Evolutionary conservation across 2,113 vertebrate genomes (phyloP), one percentile per base, ranked within the genome.

Genomic region (Eidolon helvum): DNA sequence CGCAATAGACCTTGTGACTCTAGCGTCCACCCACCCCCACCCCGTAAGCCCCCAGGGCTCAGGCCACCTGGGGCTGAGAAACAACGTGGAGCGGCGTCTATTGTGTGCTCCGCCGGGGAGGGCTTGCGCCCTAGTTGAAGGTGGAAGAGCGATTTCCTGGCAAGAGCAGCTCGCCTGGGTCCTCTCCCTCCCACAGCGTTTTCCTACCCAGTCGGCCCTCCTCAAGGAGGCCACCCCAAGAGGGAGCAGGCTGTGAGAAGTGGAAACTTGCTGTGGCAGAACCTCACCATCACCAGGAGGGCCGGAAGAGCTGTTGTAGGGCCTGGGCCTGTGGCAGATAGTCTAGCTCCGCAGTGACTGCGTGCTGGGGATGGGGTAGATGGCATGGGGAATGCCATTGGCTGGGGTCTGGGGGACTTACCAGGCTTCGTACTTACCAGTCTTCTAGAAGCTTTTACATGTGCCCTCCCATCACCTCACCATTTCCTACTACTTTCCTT

Each of bases 41-140:
- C 69, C 72, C 8, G 1, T 72, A 26, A 63, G 24, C 50, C 77
- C 68, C 53, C 50, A 1, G 88, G 59, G 57, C 66, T 18, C 66
- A 3, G 48, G 61, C 78, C 7, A 45, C 33, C 0, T 45, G 19
- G 84, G n/a, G 10, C 74, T 69, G 40, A 19, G 75, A 82, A 71
- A 68, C 78, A 5, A 77, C 35, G 61, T 43, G 82, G 40, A 91
- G 90, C 84, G 4, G 80, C 1, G 22, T 90, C 97, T 95, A 90
- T 97, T 97, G 97, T 97, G 92, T 96, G 65, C 84, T 72, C 28
- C 15, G 7, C 53, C 3, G 2, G 40, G 92, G 33, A 82, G 35
- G 86, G 71, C 63, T 83, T 59, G 61, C 43, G 45, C 45, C 2
- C 38, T 7, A 30, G 74, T 90, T 26, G 26, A 57, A 79, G 74